Conservation (phyloP, 1,140 invertebrate genomes). For the Condylostylus longicornis region DNA sequence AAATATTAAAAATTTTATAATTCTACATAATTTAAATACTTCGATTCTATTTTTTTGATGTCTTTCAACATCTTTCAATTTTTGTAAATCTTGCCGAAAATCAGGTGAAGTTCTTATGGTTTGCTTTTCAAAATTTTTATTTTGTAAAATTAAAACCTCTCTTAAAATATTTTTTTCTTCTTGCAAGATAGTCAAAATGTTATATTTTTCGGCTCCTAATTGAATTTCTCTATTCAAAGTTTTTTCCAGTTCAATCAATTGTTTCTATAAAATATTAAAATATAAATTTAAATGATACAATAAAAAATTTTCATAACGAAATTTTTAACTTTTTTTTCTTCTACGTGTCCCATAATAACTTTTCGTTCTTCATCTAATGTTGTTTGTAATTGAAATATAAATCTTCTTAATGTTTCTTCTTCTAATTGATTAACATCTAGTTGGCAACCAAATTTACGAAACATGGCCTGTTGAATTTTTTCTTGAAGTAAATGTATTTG, state of each 20-base stretch:
- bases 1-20: background rate
- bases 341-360: slow-evolving; percentile 30
- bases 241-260: slow-evolving; percentile 25
- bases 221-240: slow-evolving; percentile 33
- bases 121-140: slow-evolving; percentile 26
- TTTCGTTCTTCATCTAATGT: slow-evolving; percentile 33
- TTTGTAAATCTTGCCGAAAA: slow-evolving; percentile 29
- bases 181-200: slow-evolving; percentile 38
- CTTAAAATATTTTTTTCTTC: slow-evolving; percentile 38
- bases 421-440: slow-evolving; percentile 40
- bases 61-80: slow-evolving; percentile 24
- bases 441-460: slow-evolving; percentile 39
- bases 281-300: slow-evolving; percentile 4
- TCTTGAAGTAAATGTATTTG: slow-evolving; percentile 35
- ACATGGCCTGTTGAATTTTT: slow-evolving; percentile 36
- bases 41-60: slow-evolving; percentile 30
- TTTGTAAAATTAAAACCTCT: slow-evolving; percentile 30
- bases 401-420: slow-evolving; percentile 37
- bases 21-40: slow-evolving; percentile 14
- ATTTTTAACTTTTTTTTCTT: no score
- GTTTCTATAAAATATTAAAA: slow-evolving; percentile 11
- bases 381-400: slow-evolving; percentile 38
- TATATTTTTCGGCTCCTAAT: slow-evolving; percentile 41
- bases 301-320: slow-evolving; percentile 12
- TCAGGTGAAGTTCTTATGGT: slow-evolving; percentile 17